Evolutionary conservation across 2,888 invertebrate genomes (phyloP).

Genomic region (Sabatieria punctata): DNA sequence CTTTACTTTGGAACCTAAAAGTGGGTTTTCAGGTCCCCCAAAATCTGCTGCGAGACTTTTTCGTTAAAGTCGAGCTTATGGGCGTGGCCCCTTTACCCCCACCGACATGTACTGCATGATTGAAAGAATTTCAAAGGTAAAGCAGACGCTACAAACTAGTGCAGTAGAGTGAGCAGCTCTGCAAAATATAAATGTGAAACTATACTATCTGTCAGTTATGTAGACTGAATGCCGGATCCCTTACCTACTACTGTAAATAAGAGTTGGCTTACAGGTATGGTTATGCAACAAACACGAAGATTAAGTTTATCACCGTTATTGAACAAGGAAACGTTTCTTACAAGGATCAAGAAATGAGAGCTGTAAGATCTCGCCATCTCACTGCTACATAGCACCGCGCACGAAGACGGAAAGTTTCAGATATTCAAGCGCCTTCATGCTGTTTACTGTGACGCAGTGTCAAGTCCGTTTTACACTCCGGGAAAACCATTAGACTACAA

Average conservation of each 20-base stretch:
- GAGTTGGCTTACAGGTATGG: constrained; percentile 41
- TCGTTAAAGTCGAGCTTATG: too few species aligned
- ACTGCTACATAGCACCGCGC: background rate
- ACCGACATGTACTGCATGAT: too few species aligned
- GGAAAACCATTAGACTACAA: constrained; percentile 67
- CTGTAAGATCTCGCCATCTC: constrained; percentile 1
- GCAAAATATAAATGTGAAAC: too few species aligned
- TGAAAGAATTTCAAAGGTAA: too few species aligned
- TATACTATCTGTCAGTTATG: too few species aligned
- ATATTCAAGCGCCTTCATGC: constrained; percentile 73
- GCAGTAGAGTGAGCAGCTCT: too few species aligned
- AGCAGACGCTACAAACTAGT: too few species aligned
- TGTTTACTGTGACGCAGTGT: constrained; percentile 76
- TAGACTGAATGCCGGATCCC: too few species aligned
- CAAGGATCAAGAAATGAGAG: constrained; percentile 12
- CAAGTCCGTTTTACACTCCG: constrained; percentile 86
- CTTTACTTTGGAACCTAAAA: too few species aligned
- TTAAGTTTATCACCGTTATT: constrained; percentile 42
- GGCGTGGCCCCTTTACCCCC: too few species aligned
- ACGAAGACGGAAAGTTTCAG: constrained; percentile 34
- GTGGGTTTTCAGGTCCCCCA: too few species aligned
- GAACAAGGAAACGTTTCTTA: constrained; percentile 1
- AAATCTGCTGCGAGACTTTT: too few species aligned
- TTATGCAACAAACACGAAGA: constrained; percentile 88
- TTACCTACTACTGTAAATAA: background rate